Conservation (phyloP, 2,888 invertebrate genomes). For the Saturnia japonica region DNA sequence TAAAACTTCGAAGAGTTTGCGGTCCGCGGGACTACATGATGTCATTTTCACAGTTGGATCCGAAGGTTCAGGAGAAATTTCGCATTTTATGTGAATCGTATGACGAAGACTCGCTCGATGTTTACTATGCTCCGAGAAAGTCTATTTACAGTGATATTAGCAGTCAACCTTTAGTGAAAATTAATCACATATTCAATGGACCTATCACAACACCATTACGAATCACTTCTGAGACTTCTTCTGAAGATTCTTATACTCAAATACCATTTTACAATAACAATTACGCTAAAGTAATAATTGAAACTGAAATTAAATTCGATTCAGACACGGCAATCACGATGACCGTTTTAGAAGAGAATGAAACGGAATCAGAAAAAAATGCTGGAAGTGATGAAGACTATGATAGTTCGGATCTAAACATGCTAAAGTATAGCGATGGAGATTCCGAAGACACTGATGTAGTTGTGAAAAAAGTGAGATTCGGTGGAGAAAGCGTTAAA, state of each 20-base stretch:
- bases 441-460: constrained; percentile 83
- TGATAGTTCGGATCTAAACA: constrained; percentile 72
- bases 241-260: constrained; percentile 82
- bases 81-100: constrained; percentile 67
- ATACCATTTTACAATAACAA: constrained; percentile 64
- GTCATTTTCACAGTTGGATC: constrained; percentile 70
- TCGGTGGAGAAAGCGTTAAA: constrained; percentile 93
- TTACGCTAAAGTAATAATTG: constrained; percentile 87
- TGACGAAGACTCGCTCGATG: constrained; percentile 75
- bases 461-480: constrained; percentile 87
- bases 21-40: constrained; percentile 85
- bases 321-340: constrained; percentile 91
- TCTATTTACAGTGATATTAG: constrained; percentile 48
- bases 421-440: constrained; percentile 83
- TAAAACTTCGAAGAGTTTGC: constrained; percentile 86
- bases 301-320: constrained; percentile 91
- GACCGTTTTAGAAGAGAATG: constrained; percentile 89
- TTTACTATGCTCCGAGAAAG: constrained; percentile 72
- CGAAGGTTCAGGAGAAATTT: constrained; percentile 78
- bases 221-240: constrained; percentile 76
- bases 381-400: constrained; percentile 73
- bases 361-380: constrained; percentile 71
- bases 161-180: constrained; percentile 60
- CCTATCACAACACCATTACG: constrained; percentile 54
- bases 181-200: constrained; percentile 63